phyloP scores from a whole-genome alignment of 2,797 vertebrate species.

The Sebastiscus albofasciatus region DNA sequence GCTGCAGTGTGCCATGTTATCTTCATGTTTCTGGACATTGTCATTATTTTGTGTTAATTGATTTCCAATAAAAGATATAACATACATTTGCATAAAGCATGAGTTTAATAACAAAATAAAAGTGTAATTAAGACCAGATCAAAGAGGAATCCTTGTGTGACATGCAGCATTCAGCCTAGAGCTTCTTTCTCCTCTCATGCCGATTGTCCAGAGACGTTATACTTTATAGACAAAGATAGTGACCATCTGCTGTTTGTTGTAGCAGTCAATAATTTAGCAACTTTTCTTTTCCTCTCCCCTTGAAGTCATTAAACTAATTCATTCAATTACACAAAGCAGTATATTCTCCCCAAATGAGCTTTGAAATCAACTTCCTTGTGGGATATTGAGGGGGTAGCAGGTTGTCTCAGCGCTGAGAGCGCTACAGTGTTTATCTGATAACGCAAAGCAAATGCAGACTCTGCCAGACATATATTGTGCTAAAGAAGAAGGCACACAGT shows the following conservation, averaged over 20 bases:
- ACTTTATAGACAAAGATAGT: constrained; percentile 12
- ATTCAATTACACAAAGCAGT: not conserved
- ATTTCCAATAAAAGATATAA: no score
- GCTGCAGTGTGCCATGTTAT: no score
- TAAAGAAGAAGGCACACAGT: not conserved
- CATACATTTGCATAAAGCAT: no score
- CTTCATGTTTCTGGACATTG: no score
- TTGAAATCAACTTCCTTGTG: not conserved
- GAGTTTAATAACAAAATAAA: not conserved
- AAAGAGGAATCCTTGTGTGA: not conserved
- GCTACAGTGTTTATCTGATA: not conserved
- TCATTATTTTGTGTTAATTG: no score
- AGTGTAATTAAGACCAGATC: not conserved
- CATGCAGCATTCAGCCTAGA: constrained; percentile 5
- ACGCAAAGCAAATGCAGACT: not conserved
- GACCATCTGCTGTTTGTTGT: constrained; percentile 34
- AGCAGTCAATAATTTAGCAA: constrained; percentile 16
- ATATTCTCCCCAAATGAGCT: not conserved
- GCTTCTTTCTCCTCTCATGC: not conserved
- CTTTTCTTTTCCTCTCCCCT: not conserved
- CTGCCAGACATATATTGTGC: not conserved
- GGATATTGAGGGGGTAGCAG: not conserved
- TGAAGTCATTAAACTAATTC: constrained; percentile 5
- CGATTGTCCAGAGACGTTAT: not conserved
- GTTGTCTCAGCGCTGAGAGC: not conserved